A percentile compares a stretch with the other conserved stretches of the same genome.
Conservation (phyloP, 1,140 invertebrate species). For the Zophobas atratus region DNA sequence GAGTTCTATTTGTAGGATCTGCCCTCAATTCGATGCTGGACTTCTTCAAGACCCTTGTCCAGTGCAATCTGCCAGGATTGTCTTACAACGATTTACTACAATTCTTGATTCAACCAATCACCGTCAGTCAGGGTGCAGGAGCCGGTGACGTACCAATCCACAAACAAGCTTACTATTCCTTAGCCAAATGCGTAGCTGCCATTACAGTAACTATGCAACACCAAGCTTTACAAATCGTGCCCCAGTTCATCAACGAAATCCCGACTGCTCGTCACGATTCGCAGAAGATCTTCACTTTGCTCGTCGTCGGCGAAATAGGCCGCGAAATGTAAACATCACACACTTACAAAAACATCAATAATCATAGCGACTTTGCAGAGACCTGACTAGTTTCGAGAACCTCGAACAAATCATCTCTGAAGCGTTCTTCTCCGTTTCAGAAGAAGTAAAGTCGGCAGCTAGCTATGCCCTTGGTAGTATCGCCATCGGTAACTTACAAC, state of each 20-base stretch:
- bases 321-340: slow-evolving; percentile 83
- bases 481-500: slow-evolving; percentile 93
- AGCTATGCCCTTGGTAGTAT: slow-evolving; percentile 97
- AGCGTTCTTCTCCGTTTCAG: slow-evolving; percentile 84
- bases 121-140: slow-evolving; percentile 5
- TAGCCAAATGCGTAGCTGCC: slow-evolving; percentile 96
- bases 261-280: slow-evolving; percentile 82
- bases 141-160: slow-evolving; percentile 65
- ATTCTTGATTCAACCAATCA: slow-evolving; percentile 73
- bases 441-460: slow-evolving; percentile 95
- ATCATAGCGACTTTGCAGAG: slow-evolving; percentile 71
- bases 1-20: slow-evolving; percentile 73
- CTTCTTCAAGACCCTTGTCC: slow-evolving; percentile 91
- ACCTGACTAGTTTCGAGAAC: slow-evolving; percentile 84
- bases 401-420: slow-evolving; percentile 83
- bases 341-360: slow-evolving; percentile 2
- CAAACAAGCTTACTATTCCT: slow-evolving; percentile 89
- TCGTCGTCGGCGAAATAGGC: slow-evolving; percentile 97
- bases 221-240: slow-evolving; percentile 86
- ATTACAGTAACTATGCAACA: slow-evolving; percentile 84
- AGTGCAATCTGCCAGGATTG: slow-evolving; percentile 84
- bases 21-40: slow-evolving; percentile 92
- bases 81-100: slow-evolving; percentile 85
- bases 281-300: slow-evolving; percentile 91
- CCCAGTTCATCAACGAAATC: slow-evolving; percentile 89